Evolutionary conservation across 64 coral and sea anemone genomes (phyloP).

Genomic region (Platygyra sinensis): DNA sequence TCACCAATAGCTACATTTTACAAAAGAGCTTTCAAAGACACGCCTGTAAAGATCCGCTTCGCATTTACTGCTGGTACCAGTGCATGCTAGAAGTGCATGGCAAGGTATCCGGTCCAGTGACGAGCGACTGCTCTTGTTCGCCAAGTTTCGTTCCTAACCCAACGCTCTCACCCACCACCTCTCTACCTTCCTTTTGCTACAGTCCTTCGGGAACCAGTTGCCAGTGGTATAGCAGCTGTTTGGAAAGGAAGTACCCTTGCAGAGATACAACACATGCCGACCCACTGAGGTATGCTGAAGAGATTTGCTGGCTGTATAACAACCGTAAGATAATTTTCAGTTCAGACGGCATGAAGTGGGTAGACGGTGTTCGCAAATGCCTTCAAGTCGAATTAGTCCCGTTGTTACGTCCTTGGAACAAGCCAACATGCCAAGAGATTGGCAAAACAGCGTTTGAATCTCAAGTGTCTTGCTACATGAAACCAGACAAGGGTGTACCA

Average conservation of each 20-base stretch:
- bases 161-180: background rate
- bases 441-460: constrained; percentile 22
- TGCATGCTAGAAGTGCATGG: constrained; percentile 66
- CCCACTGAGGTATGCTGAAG: constrained; percentile 35
- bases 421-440: constrained; percentile 31
- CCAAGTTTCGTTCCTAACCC: no score
- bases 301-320: constrained; percentile 39
- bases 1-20: constrained; percentile 46
- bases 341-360: constrained; percentile 40
- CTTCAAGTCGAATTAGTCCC: constrained; percentile 51
- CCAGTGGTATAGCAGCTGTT: constrained; percentile 52
- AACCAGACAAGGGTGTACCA: constrained; percentile 15
- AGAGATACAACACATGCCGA: background rate
- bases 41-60: background rate
- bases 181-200: background rate
- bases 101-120: constrained; percentile 22
- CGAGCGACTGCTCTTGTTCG: constrained; percentile 28
- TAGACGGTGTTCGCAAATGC: constrained; percentile 50
- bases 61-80: constrained; percentile 64
- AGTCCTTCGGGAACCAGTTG: constrained; percentile 40
- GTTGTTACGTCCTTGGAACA: constrained; percentile 49
- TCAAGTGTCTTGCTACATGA: constrained; percentile 44
- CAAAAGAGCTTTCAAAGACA: no score
- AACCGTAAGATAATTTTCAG: background rate
- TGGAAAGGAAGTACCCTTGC: constrained; percentile 39